A percentile compares a stretch with the other conserved stretches of the same genome.
Conservation (phyloP, 1,140 invertebrate genomes). For the Drosophila pachea region DNA sequence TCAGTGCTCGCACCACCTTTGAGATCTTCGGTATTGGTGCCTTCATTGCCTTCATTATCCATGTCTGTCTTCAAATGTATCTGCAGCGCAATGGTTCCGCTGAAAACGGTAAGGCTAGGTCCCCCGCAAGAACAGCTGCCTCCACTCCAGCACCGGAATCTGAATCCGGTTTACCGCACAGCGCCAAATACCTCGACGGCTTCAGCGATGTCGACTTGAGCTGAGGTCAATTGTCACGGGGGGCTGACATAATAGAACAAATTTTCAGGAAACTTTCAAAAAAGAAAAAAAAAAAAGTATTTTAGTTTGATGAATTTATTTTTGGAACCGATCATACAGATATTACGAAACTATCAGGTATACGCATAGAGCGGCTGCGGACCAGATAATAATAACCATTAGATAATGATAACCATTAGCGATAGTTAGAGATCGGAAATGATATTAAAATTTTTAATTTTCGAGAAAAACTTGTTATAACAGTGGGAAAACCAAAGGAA, state of each 20-base stretch:
- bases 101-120: constrained; percentile 72
- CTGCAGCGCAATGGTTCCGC: constrained; percentile 59
- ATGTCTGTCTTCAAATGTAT: constrained; percentile 81
- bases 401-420: too few relatives aligned
- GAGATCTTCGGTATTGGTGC: constrained; percentile 85
- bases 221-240: constrained; percentile 19
- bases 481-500: too few relatives aligned
- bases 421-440: background rate
- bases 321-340: background rate
- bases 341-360: constrained; percentile 1
- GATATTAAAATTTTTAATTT: background rate
- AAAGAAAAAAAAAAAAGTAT: too few relatives aligned
- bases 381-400: too few relatives aligned
- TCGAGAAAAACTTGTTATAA: too few relatives aligned
- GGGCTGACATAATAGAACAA: background rate
- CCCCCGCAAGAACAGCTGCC: constrained; percentile 6
- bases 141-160: constrained; percentile 31
- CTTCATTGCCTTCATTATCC: constrained; percentile 82
- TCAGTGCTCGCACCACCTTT: constrained; percentile 84
- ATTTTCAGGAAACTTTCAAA: background rate
- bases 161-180: constrained; percentile 10
- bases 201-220: constrained; percentile 73
- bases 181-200: constrained; percentile 40
- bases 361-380: background rate
- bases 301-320: background rate